phyloP scores from a whole-genome alignment of 2,888 invertebrate genomes.

The Microctonus aethiopoides region DNA sequence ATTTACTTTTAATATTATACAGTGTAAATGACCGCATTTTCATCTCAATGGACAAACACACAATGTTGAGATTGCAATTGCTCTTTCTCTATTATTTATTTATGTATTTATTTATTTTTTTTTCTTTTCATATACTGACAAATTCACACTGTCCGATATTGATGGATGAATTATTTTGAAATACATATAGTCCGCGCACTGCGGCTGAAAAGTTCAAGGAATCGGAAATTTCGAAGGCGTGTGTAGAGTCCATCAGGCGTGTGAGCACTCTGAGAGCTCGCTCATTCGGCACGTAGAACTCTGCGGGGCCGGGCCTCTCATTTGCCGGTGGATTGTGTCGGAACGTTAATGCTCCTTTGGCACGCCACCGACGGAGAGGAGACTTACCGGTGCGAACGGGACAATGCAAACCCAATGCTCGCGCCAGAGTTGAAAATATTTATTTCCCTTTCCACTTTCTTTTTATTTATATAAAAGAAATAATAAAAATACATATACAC shows the following conservation, averaged over 20 bases:
- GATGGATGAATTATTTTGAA: background rate
- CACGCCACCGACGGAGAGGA: slow-evolving; percentile 55
- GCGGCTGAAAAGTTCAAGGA: slow-evolving; percentile 57
- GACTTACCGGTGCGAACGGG: slow-evolving; percentile 59
- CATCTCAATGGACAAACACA: no score
- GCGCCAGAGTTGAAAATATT: slow-evolving; percentile 35
- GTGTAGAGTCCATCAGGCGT: slow-evolving; percentile 60
- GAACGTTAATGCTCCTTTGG: slow-evolving; percentile 57
- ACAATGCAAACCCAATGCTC: slow-evolving; percentile 48
- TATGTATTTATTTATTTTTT: no score
- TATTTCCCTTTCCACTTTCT: slow-evolving; percentile 6
- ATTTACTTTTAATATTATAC: no score
- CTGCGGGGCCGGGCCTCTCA: slow-evolving; percentile 54
- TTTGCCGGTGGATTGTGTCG: slow-evolving; percentile 63
- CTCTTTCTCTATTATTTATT: no score
- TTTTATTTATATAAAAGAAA: slow-evolving; percentile 10
- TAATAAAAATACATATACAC: background rate
- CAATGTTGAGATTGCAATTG: no score
- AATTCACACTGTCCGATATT: background rate
- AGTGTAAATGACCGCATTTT: no score
- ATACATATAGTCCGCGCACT: slow-evolving; percentile 32
- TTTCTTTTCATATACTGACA: no score
- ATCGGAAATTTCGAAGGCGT: slow-evolving; percentile 62
- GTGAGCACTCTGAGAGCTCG: slow-evolving; percentile 47
- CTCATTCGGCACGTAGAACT: slow-evolving; percentile 54